Evolutionary conservation across 92 coral and sea anemone genomes (phyloP).

Genomic region (Desmophyllum pertusum): DNA sequence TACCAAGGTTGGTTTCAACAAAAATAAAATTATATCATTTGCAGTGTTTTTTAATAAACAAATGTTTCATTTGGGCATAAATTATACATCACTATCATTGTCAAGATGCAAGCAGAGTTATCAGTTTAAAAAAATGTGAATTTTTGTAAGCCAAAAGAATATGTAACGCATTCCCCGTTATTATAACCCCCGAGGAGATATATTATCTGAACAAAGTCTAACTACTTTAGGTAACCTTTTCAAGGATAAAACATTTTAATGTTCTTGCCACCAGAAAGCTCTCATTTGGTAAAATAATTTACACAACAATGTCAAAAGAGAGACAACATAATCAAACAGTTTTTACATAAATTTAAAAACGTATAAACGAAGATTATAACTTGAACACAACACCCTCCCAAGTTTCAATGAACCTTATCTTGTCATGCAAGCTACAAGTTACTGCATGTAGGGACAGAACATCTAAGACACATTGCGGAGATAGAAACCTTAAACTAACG

Average conservation of each 20-base stretch:
- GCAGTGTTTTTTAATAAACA: no score
- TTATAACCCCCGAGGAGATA: neutral
- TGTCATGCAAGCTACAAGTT: neutral
- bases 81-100: neutral
- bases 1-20: neutral
- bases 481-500: neutral
- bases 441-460: neutral
- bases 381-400: neutral
- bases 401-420: neutral
- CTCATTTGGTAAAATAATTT: neutral
- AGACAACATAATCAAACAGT: neutral
- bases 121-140: neutral
- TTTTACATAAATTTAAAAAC: slow-evolving; percentile 1
- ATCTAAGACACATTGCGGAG: neutral
- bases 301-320: neutral
- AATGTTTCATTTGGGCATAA: neutral
- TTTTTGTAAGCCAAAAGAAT: neutral
- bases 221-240: neutral
- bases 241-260: neutral
- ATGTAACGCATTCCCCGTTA: neutral
- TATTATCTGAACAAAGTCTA: neutral
- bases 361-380: neutral
- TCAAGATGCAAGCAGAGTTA: neutral
- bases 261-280: neutral
- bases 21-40: no score